These are phyloP conservation scores for Oscheius sp. DNA, from an alignment of 2,888 invertebrate genomes.

Conservation along the genomic window DNA sequence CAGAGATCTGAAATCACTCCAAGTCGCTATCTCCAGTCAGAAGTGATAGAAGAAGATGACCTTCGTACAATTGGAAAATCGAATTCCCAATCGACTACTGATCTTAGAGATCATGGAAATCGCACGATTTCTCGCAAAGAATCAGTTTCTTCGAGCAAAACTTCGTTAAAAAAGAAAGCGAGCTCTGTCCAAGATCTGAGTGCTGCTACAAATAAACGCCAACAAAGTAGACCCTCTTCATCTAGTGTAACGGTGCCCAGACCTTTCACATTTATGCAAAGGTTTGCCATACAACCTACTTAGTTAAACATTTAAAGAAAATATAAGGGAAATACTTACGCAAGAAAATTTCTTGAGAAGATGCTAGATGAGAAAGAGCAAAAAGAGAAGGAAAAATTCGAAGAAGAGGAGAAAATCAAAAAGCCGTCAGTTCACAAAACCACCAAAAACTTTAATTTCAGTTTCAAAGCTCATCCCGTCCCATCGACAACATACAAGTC, in stretches of 20 bases:
- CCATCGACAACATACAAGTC: slow-evolving; percentile 44
- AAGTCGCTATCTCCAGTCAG: too few relatives aligned
- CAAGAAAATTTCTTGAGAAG: slow-evolving; percentile 29
- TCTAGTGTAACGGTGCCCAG: slow-evolving; percentile 6
- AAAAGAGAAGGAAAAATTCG: slow-evolving; percentile 3
- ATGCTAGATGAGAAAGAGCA: slow-evolving; percentile 21
- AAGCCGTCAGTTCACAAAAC: background rate
- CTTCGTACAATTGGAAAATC: background rate
- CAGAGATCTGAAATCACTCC: too few relatives aligned
- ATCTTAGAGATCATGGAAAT: background rate
- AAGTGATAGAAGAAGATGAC: background rate
- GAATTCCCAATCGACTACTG: background rate
- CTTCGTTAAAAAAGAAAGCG: background rate
- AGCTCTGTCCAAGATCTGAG: slow-evolving; percentile 7
- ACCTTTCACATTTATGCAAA: slow-evolving; percentile 12
- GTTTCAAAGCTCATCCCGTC: slow-evolving; percentile 46
- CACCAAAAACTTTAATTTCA: background rate
- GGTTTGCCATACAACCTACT: background rate
- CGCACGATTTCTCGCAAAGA: too few relatives aligned
- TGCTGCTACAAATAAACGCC: too few relatives aligned
- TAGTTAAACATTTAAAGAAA: slow-evolving; percentile 14
- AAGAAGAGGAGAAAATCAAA: slow-evolving; percentile 9
- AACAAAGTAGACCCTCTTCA: background rate
- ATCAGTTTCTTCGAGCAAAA: background rate
- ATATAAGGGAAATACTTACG: slow-evolving; percentile 26